A percentile compares a stretch with the other conserved stretches of the same genome.
These are phyloP conservation scores for Hirundichthys speculiger DNA, from an alignment of 2,113 vertebrate genomes.

Conservation along the genomic window DNA sequence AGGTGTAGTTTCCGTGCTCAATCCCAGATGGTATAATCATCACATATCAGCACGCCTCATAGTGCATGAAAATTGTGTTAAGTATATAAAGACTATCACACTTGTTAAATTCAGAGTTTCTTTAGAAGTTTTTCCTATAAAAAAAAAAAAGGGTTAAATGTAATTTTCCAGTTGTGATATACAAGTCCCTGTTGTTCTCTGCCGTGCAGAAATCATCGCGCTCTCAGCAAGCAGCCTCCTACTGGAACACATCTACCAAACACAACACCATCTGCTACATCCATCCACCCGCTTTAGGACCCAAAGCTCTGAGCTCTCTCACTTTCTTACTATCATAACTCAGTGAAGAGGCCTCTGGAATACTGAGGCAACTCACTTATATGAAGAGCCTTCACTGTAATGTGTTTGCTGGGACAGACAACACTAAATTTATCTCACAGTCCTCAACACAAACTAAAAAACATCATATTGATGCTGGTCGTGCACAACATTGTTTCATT, in stretches of 20 bases:
- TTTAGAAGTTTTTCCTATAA: background rate
- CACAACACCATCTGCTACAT: constrained; percentile 63
- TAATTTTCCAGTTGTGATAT: constrained; percentile 15
- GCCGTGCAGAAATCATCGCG: constrained; percentile 26
- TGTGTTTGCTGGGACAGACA: background rate
- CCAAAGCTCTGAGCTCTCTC: constrained; percentile 31
- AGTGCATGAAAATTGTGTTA: background rate
- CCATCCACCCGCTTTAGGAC: constrained; percentile 20
- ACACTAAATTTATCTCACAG: constrained; percentile 1
- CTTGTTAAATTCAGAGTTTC: background rate
- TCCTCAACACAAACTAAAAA: too few species aligned
- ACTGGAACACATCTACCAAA: constrained; percentile 26
- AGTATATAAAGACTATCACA: constrained; percentile 1
- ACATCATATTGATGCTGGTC: too few species aligned
- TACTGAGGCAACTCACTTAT: constrained; percentile 17
- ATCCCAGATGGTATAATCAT: background rate
- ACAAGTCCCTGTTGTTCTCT: constrained; percentile 41
- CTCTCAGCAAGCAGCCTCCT: constrained; percentile 31
- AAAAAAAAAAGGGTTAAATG: background rate
- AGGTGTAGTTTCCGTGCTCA: constrained; percentile 1
- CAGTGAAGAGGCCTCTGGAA: constrained; percentile 24
- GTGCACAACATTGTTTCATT: too few species aligned
- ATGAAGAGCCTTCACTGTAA: constrained; percentile 11
- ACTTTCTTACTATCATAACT: constrained; percentile 23
- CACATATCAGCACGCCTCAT: background rate